Percentiles rank a stretch among this genome's conserved stretches.
These are phyloP conservation scores for Sinocyclocheilus maitianheensis DNA, from an alignment of 2,113 vertebrate genomes.

Conservation along the genomic window DNA sequence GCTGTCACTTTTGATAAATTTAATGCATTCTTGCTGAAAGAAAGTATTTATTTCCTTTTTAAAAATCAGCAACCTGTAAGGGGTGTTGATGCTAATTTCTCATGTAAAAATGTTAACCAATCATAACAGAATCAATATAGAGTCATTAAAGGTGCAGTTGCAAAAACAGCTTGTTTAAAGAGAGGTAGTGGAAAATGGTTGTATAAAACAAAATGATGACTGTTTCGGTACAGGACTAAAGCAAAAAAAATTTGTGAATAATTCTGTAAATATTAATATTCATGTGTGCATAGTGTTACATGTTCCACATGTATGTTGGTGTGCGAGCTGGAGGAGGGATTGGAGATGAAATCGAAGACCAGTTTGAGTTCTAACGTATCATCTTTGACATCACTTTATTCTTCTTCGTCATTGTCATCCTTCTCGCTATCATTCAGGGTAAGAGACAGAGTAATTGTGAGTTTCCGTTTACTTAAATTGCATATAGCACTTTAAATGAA, in stretches of 20 bases:
- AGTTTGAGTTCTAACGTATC: conserved; percentile 93
- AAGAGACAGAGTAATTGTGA: conserved; percentile 41
- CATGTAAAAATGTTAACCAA: no score
- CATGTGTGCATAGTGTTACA: conserved; percentile 70
- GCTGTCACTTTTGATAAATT: background rate
- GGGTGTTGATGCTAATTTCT: no score
- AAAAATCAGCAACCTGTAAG: no score
- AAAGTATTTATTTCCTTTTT: no score
- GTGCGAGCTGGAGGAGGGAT: conserved; percentile 94
- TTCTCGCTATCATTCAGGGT: conserved; percentile 97
- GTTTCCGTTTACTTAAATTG: background rate
- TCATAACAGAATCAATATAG: no score
- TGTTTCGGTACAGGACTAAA: background rate
- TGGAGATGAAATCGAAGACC: conserved; percentile 94
- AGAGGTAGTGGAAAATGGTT: no score
- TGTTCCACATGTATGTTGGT: conserved; percentile 97
- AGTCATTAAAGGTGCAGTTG: no score
- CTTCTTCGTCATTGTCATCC: conserved; percentile 96
- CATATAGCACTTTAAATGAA: background rate
- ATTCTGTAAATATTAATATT: background rate
- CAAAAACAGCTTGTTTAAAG: no score
- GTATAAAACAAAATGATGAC: background rate
- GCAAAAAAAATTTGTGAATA: background rate
- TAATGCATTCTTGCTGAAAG: background rate
- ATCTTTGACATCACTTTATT: conserved; percentile 98